These are phyloP conservation scores for Exephanes ischioxanthus DNA, from an alignment of 2,888 invertebrate species.

Conservation along the genomic window DNA sequence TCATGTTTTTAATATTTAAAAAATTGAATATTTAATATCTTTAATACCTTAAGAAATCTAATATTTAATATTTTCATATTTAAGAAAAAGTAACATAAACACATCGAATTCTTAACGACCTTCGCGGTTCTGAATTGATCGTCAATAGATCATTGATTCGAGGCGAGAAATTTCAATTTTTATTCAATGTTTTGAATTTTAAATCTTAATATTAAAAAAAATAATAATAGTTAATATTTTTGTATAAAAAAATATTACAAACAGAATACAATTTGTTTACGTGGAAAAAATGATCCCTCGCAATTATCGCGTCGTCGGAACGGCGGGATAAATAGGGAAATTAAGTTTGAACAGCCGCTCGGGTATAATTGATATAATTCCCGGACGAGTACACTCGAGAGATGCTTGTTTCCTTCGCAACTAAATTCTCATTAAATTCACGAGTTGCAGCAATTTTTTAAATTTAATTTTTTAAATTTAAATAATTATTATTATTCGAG, in stretches of 20 bases:
- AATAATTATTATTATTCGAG: conserved; percentile 22
- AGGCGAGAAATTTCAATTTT: not conserved
- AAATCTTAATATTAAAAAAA: too few species aligned
- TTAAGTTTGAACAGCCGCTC: not conserved
- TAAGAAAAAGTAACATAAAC: too few species aligned
- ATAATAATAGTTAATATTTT: too few species aligned
- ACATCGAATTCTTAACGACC: not conserved
- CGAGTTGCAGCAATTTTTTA: not conserved
- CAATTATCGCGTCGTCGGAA: conserved; percentile 2
- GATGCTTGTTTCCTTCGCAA: not conserved
- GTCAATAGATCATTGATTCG: not conserved
- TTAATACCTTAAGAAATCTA: too few species aligned
- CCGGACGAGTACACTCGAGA: not conserved
- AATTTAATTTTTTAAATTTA: not conserved
- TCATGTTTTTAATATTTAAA: too few species aligned
- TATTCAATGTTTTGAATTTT: not conserved
- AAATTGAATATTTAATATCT: too few species aligned
- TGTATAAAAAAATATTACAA: too few species aligned
- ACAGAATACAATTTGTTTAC: not conserved
- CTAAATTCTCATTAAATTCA: conserved; percentile 20
- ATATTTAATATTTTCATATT: too few species aligned
- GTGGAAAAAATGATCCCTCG: not conserved
- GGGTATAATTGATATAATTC: not conserved
- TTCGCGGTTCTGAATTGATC: not conserved
- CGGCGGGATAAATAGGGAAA: not conserved